Conservation (phyloP, 1,140 invertebrate genomes). For the Scaptomyza pallida region DNA sequence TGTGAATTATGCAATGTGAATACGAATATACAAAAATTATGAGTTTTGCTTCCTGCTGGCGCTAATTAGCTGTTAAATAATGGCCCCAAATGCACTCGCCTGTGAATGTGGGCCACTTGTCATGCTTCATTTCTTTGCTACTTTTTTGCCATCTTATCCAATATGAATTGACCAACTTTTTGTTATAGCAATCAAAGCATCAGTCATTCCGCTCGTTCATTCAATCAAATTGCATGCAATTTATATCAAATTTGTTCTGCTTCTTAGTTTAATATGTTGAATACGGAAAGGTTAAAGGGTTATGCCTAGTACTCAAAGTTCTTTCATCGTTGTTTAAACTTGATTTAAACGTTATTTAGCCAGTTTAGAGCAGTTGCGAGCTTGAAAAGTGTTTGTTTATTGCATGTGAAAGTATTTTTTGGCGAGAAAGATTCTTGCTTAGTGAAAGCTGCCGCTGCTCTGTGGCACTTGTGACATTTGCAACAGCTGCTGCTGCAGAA, state of each 20-base stretch:
- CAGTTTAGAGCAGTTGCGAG: no score
- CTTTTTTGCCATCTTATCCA: slow-evolving; percentile 33
- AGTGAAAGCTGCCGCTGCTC: slow-evolving; percentile 71
- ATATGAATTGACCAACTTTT: slow-evolving; percentile 71
- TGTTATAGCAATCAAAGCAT: slow-evolving; percentile 39
- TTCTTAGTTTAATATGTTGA: no score
- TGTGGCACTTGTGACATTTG: slow-evolving; percentile 57
- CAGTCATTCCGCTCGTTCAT: slow-evolving; percentile 4
- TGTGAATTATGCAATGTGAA: slow-evolving; percentile 61
- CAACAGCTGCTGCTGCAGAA: slow-evolving; percentile 31
- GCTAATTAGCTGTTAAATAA: slow-evolving; percentile 78
- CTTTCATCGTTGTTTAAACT: no score
- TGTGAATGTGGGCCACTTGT: slow-evolving; percentile 75
- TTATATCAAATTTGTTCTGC: not conserved
- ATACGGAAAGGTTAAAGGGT: no score
- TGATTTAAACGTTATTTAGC: no score
- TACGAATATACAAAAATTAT: slow-evolving; percentile 54
- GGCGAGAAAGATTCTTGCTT: slow-evolving; percentile 63
- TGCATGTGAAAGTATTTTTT: slow-evolving; percentile 73
- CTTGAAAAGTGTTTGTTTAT: slow-evolving; percentile 55
- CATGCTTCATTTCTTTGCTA: slow-evolving; percentile 65
- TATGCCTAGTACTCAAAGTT: no score
- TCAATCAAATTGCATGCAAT: slow-evolving; percentile 61
- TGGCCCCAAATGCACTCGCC: slow-evolving; percentile 51
- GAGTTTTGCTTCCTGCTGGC: slow-evolving; percentile 64